Base-by-base conservation (phyloP, 2,113 vertebrate genomes). In the Tamias sibiricus region DNA sequence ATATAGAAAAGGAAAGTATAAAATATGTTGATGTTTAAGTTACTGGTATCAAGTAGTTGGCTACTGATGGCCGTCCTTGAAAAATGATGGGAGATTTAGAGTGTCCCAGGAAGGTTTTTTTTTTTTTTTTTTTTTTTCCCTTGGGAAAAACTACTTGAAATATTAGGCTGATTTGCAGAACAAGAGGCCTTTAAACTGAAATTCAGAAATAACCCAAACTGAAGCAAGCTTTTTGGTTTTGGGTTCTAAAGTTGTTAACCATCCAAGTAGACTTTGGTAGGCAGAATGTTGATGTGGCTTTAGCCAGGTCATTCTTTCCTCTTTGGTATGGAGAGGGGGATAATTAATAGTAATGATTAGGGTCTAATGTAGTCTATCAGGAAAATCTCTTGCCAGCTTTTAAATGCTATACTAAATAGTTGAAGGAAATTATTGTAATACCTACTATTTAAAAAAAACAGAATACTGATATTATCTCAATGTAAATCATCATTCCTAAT, bases 231-330 rank as follows among this genome's bases (percentile, higher is more conserved):
- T 98, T 94, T 96, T 92, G 94, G 74, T 98, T 98, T 98, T 98
- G 2, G 93, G 96, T 97, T 98, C 92, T 10, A 1, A 97, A 68
- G 82, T 89, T 98, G 92, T 85, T 97, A 98, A 89, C 95, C 98
- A 32, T 97, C 71, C 97, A 97, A 91, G 96, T 97, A 97, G 93
- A 93, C 98, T 98, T 98, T 98, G 97, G 96, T 98, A 97, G 86
- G 92, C 91, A 62, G 35, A 44, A 14, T 95, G 30, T 75, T 28
- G 62, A 20, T 90, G 95, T 74, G 66, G 22, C 69, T 95, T 87
- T 71, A 8, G 12, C 28, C 40, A 86, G 66, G 26, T 88, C 12
- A 66, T 76, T 95, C 10, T 80, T 97, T 91, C 30, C 95, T 98
- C 22, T 69, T 35, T 71, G n/a, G 42, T 20, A 7, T 52, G 52